phyloP scores from a whole-genome alignment of 2,888 invertebrate species.

The Onthophagus sagittarius region DNA sequence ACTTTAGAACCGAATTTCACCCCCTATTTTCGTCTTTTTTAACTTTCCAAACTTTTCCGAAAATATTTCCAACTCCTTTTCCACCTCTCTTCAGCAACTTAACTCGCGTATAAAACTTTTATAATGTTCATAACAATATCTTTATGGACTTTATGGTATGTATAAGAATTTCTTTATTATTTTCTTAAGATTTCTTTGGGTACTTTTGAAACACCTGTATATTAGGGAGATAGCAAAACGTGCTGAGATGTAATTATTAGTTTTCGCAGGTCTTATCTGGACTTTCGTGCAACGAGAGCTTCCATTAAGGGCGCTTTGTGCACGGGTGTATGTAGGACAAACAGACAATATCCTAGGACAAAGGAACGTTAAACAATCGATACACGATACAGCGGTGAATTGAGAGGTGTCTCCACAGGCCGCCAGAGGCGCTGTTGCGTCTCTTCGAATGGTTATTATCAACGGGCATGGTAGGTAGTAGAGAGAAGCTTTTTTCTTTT shows the following conservation, averaged over 20 bases:
- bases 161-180: neutral
- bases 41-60: no score
- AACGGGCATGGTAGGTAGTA: neutral
- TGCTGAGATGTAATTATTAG: neutral
- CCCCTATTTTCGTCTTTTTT: no score
- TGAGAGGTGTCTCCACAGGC: conserved; percentile 2
- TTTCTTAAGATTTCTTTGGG: neutral
- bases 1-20: neutral
- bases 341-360: conserved; percentile 8
- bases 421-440: neutral
- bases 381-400: conserved; percentile 6
- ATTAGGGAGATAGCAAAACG: neutral
- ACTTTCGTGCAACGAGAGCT: neutral
- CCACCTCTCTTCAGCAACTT: no score
- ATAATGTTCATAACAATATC: no score
- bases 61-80: no score
- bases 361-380: conserved; percentile 12
- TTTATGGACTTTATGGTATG: no score
- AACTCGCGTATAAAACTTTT: no score
- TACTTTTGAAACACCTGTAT: no score
- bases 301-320: neutral
- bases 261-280: neutral
- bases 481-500: neutral
- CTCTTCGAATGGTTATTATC: neutral
- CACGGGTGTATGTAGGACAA: conserved; percentile 4